Base-by-base conservation (phyloP, 2,113 vertebrate species). In the Ophthalmolycus amberensis region DNA sequence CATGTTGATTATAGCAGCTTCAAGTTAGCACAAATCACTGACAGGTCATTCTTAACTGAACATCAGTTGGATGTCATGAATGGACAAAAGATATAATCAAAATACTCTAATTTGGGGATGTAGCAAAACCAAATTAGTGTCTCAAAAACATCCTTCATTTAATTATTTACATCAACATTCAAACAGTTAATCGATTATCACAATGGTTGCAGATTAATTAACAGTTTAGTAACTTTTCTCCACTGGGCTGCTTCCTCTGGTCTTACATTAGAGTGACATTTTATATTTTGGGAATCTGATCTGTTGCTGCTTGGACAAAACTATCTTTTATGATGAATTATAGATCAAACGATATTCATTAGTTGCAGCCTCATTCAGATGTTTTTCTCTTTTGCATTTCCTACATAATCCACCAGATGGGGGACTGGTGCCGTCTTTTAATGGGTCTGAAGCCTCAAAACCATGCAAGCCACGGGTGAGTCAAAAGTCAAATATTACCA, bases 331-430 rank as follows among this genome's bases (percentile, higher is more conserved):
- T 56, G 46, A 44, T 66, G 5, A 29, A 32, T 56, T 32, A 10
- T 42, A 22, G 5, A 75, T n/a, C 58, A 18, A 25, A 67, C 1
- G 5, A 42, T 9, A 46, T 59, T 37, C 12, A 46, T 48, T 12
- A 52, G 42, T 40, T 64, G 40, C 38, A 14, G 50, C 4, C 63
- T 8, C 9, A 18, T 65, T 58, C 3, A 29, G 50, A 44, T 9
- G 4, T 22, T n/a, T 25, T 25, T 29, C 12, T 27, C 38, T 52
- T 76, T 69, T 85, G 67, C 62, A 82, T 79, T 91, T 86, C 76
- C 66, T 40, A 32, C 59, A 59, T 44, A 83, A 73, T 78, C 88
- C 90, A 90, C 78, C 77, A 93, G 89, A 90, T 90, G 89, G 91
- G 20, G 85, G 64, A 38, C 73, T 66, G 56, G 71, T 69, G 46